Conservation (phyloP, 2,797 vertebrate genomes). For the Labeo calbasu region DNA sequence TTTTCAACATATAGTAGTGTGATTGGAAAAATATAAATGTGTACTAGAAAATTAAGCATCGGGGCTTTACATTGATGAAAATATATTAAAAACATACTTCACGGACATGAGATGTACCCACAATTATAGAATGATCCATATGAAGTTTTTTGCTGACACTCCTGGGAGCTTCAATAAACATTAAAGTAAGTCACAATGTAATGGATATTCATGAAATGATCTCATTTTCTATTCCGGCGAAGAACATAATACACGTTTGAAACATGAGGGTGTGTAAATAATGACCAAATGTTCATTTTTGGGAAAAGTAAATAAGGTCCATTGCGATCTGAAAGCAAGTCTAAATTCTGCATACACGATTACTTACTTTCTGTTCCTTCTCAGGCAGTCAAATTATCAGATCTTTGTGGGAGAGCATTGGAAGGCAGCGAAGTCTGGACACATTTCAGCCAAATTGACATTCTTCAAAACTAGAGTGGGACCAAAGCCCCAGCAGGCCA, state of each 20-base stretch:
- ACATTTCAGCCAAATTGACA: constrained; percentile 49
- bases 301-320: background rate
- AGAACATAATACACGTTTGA: background rate
- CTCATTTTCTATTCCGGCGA: background rate
- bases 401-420: constrained; percentile 33
- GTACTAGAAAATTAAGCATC: too few species aligned
- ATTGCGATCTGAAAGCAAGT: background rate
- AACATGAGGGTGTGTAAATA: background rate
- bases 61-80: too few species aligned
- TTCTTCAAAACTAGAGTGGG: constrained; percentile 39
- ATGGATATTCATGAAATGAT: background rate
- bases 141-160: background rate
- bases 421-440: constrained; percentile 28
- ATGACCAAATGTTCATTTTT: background rate
- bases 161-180: background rate
- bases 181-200: background rate
- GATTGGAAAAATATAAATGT: too few species aligned
- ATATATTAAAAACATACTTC: too few species aligned
- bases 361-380: constrained; percentile 12
- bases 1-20: too few species aligned
- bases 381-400: constrained; percentile 29
- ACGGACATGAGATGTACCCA: too few species aligned
- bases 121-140: too few species aligned
- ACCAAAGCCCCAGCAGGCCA: constrained; percentile 20
- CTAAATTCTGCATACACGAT: background rate